Conservation (phyloP, 2,113 vertebrate species). For the Crotalus viridis region DNA sequence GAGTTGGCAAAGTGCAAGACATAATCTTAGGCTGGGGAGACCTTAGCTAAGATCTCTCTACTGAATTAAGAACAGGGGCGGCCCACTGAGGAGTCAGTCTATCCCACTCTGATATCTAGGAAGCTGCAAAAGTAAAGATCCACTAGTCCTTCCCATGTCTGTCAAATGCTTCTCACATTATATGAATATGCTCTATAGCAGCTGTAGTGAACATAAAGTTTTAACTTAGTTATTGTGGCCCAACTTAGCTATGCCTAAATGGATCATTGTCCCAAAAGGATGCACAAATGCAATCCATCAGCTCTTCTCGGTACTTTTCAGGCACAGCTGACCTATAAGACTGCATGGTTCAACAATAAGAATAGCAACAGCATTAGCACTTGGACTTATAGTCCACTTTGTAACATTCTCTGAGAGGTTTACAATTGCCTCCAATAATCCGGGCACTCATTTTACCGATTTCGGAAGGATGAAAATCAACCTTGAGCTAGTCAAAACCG, state of each 20-base stretch:
- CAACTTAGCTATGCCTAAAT: neutral
- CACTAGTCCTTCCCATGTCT: neutral
- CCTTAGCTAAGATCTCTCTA: neutral
- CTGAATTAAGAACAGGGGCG: neutral
- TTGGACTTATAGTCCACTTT: neutral
- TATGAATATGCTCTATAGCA: neutral
- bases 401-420: neutral
- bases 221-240: neutral
- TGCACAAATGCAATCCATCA: too few relatives aligned
- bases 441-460: neutral
- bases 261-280: neutral
- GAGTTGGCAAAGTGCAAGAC: neutral
- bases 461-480: neutral
- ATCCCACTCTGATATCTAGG: neutral
- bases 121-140: neutral
- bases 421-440: neutral
- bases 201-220: neutral
- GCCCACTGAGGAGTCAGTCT: neutral
- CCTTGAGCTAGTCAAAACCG: neutral
- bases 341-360: neutral
- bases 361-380: neutral
- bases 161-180: neutral
- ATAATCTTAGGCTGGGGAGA: neutral
- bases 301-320: neutral
- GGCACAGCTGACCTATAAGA: neutral